Conservation (phyloP, 2,888 invertebrate genomes). For the Tolmerus cingulatus region DNA sequence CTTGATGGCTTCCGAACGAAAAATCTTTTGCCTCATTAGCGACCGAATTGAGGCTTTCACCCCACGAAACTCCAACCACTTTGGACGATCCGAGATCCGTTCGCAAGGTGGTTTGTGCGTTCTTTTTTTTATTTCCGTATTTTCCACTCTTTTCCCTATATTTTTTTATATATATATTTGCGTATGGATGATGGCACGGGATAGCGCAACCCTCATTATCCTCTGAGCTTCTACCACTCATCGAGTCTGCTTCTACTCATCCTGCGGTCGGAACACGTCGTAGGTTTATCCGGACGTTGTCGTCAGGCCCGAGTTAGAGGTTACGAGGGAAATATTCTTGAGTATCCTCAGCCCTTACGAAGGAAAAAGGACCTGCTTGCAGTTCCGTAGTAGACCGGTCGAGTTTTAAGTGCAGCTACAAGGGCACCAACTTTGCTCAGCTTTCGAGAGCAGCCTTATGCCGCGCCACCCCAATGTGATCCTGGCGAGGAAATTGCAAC, state of each 20-base stretch:
- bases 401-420: slow-evolving; percentile 24
- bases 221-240: neutral
- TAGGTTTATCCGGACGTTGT: slow-evolving; percentile 19
- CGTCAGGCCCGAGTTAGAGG: neutral
- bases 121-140: neutral
- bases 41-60: slow-evolving; percentile 48
- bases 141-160: neutral
- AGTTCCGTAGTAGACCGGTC: slow-evolving; percentile 31
- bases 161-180: slow-evolving; percentile 3
- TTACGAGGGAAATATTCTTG: slow-evolving; percentile 3
- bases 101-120: slow-evolving; percentile 39
- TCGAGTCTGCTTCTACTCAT: slow-evolving; percentile 21
- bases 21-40: slow-evolving; percentile 50
- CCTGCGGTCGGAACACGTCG: slow-evolving; percentile 9
- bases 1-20: slow-evolving; percentile 48
- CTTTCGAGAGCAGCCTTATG: slow-evolving; percentile 26
- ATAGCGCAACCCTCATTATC: slow-evolving; percentile 34
- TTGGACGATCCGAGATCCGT: slow-evolving; percentile 33
- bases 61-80: slow-evolving; percentile 31
- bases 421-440: slow-evolving; percentile 29
- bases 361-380: slow-evolving; percentile 19
- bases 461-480: slow-evolving; percentile 5
- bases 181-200: slow-evolving; percentile 27
- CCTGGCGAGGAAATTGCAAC: neutral
- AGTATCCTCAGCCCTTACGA: slow-evolving; percentile 14